These are phyloP conservation scores for Salvelinus fontinalis DNA, from an alignment of 2,113 vertebrate genomes.

Conservation along the genomic window DNA sequence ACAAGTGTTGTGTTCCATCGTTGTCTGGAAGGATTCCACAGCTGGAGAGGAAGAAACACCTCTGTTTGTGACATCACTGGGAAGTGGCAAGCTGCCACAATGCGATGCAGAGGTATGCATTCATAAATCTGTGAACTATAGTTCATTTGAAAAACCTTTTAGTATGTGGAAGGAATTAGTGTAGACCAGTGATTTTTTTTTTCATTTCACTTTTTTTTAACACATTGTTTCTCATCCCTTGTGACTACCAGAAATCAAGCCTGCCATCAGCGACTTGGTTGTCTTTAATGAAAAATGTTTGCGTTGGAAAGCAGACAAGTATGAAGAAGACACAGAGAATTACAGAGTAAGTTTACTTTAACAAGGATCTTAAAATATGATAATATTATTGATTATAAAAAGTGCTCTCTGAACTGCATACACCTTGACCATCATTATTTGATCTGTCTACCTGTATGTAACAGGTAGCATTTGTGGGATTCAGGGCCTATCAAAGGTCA, in stretches of 20 bases:
- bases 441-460: slow-evolving; percentile 15
- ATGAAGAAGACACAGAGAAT: slow-evolving; percentile 57
- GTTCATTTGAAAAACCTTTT: no score
- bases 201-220: no score
- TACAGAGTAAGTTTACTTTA: slow-evolving; percentile 66
- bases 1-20: slow-evolving; percentile 64
- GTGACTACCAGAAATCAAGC: slow-evolving; percentile 60
- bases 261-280: slow-evolving; percentile 70
- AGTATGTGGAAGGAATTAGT: no score
- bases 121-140: no score
- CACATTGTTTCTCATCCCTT: slow-evolving; percentile 10
- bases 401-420: background rate
- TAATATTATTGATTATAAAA: slow-evolving; percentile 1
- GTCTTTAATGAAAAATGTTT: slow-evolving; percentile 77
- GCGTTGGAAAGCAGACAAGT: slow-evolving; percentile 78
- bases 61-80: slow-evolving; percentile 65
- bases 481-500: slow-evolving; percentile 68
- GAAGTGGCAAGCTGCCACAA: slow-evolving; percentile 64
- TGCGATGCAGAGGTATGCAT: slow-evolving; percentile 67
- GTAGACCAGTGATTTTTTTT: no score
- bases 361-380: background rate
- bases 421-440: background rate
- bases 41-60: slow-evolving; percentile 62
- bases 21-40: slow-evolving; percentile 68
- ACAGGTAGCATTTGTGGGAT: slow-evolving; percentile 59